Percentiles rank a stretch among this genome's conserved stretches.
Evolutionary conservation across 2,797 vertebrate genomes (phyloP).

Genomic region (Chelon labrosus): DNA sequence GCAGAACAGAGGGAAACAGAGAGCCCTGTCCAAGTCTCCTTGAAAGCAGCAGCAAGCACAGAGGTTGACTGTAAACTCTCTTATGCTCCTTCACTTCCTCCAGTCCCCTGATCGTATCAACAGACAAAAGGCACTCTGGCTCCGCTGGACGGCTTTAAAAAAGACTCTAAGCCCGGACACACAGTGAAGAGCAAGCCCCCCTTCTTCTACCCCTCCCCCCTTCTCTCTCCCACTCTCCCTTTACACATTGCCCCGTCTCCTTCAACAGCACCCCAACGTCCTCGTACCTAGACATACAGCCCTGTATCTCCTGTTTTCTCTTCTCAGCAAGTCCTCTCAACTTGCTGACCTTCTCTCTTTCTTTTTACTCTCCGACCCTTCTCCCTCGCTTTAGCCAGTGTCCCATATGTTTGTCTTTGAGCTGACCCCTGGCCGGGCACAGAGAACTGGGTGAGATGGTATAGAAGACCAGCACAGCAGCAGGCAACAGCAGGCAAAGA

Average conservation of each 20-base stretch:
- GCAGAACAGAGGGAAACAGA: conserved; percentile 62
- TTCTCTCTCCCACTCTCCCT: conserved; percentile 67
- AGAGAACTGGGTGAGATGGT: conserved; percentile 58
- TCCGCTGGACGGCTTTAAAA: conserved; percentile 73
- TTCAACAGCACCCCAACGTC: conserved; percentile 72
- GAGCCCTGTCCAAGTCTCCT: conserved; percentile 78
- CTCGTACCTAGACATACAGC: conserved; percentile 69
- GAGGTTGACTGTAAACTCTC: conserved; percentile 77
- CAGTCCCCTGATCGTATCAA: conserved; percentile 76
- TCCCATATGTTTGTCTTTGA: conserved; percentile 92
- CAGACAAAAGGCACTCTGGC: conserved; percentile 84
- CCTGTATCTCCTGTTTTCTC: conserved; percentile 72
- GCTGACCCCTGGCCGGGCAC: conserved; percentile 89
- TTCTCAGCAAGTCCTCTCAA: conserved; percentile 69
- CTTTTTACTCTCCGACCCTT: conserved; percentile 46
- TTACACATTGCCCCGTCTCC: conserved; percentile 78
- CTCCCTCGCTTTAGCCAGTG: conserved; percentile 47
- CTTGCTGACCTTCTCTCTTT: conserved; percentile 68
- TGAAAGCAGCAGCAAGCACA: conserved; percentile 66
- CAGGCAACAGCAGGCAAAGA: conserved; percentile 82
- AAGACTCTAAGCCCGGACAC: conserved; percentile 73
- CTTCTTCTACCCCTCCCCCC: conserved; percentile 68
- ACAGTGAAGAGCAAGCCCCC: conserved; percentile 66
- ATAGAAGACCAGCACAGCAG: conserved; percentile 60
- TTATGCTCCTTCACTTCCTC: conserved; percentile 76